These are phyloP conservation scores for Ennomos quercinarius DNA, from an alignment of 2,888 invertebrate genomes.

Conservation along the genomic window DNA sequence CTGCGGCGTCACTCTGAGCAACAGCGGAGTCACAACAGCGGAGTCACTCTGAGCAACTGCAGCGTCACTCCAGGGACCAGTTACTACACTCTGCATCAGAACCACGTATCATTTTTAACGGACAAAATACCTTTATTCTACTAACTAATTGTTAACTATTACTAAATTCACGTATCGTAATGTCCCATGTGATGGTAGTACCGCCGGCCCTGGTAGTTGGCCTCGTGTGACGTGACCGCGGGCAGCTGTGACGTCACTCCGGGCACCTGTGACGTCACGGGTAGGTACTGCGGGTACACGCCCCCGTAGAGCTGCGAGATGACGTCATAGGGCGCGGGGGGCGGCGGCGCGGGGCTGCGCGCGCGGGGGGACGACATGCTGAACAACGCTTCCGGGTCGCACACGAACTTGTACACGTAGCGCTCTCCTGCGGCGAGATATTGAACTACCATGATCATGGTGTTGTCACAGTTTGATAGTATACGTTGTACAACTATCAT, in stretches of 20 bases:
- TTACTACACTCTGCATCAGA: no score
- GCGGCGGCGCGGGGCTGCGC: constrained; percentile 37
- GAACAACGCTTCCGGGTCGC: constrained; percentile 96
- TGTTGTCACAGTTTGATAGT: no score
- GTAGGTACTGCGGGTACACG: constrained; percentile 61
- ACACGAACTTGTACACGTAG: constrained; percentile 98
- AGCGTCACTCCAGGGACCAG: no score
- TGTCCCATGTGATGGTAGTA: constrained; percentile 55
- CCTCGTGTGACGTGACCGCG: constrained; percentile 37
- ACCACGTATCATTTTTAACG: no score
- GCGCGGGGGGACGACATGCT: constrained; percentile 88
- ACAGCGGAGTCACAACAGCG: no score
- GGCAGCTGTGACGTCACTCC: neutral
- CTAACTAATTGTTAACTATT: no score
- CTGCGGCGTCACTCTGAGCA: no score
- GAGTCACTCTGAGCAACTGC: no score
- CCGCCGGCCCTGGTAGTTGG: constrained; percentile 52
- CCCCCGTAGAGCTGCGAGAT: constrained; percentile 65
- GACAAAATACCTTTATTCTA: no score
- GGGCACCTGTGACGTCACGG: constrained; percentile 3
- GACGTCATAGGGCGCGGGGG: constrained; percentile 61
- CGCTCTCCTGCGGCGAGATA: constrained; percentile 89
- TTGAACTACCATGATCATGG: neutral
- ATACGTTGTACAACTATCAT: no score
- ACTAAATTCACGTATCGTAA: constrained; percentile 49